Evolutionary conservation across 2,113 vertebrate genomes (phyloP).

Genomic region (Piprites chloris): DNA sequence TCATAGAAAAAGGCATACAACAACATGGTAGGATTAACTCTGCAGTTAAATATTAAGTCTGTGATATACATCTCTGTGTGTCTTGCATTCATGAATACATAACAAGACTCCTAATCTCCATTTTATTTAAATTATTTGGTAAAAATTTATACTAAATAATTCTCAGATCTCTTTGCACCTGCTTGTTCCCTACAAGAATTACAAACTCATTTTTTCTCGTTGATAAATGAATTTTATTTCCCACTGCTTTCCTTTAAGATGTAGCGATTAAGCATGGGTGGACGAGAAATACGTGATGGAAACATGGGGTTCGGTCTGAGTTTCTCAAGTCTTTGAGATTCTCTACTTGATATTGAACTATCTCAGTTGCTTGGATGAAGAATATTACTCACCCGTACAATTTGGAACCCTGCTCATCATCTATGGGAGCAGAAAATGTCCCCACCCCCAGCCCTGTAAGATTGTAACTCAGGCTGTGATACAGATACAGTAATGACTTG

Average conservation of each 20-base stretch:
- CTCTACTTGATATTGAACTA: not conserved
- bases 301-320: not conserved
- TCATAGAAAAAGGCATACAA: not conserved
- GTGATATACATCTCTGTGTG: not conserved
- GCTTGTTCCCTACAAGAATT: not conserved
- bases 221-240: not conserved
- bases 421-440: not conserved
- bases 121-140: not conserved
- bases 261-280: not conserved
- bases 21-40: not conserved
- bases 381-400: not conserved
- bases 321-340: not conserved
- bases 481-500: not conserved
- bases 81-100: not conserved
- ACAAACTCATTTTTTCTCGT: not conserved
- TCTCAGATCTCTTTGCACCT: not conserved
- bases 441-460: rapidly evolving
- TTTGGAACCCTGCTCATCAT: not conserved
- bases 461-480: not conserved
- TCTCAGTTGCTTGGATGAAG: not conserved
- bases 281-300: not conserved
- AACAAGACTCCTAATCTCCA: not conserved
- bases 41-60: not conserved
- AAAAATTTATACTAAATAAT: not conserved
- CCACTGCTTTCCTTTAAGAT: not conserved